Evolutionary conservation across 2,113 vertebrate species (phyloP).

Genomic region (Cyphomyrus discorhynchus): DNA sequence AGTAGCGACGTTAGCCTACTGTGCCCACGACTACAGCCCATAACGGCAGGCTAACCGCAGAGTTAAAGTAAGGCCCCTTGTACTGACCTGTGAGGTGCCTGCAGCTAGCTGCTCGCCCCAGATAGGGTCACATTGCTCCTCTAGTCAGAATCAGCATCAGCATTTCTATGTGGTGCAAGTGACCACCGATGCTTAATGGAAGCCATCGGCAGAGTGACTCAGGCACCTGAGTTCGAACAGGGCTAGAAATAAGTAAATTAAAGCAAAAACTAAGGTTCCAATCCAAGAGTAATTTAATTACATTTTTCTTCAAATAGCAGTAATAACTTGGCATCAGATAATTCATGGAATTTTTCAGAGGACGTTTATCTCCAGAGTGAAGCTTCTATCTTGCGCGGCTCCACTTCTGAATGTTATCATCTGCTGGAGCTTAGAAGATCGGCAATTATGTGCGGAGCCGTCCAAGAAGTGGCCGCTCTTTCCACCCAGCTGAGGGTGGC

Average conservation of each 20-base stretch:
- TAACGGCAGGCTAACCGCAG: not conserved
- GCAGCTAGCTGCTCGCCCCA: not conserved
- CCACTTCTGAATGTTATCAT: not conserved
- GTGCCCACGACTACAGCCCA: not conserved
- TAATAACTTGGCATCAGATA: not conserved
- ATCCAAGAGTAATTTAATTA: not conserved
- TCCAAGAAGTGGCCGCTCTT: not conserved
- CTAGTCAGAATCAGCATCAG: not conserved
- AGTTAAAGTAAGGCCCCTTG: not conserved
- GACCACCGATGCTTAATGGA: not conserved
- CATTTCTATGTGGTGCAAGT: not conserved
- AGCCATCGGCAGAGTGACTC: not conserved
- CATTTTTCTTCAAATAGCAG: not conserved
- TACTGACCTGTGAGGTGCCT: not conserved
- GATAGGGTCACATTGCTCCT: not conserved
- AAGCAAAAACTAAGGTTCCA: not conserved
- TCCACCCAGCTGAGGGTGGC: not conserved
- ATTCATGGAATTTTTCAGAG: not conserved
- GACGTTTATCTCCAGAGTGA: not conserved
- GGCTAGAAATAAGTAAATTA: not conserved
- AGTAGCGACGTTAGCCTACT: not conserved
- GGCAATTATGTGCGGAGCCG: not conserved
- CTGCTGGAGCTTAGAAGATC: not conserved
- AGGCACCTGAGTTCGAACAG: not conserved
- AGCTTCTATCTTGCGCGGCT: not conserved